These are phyloP conservation scores for Eupeodes latifasciatus DNA, from an alignment of 2,888 invertebrate genomes.

Conservation along the genomic window DNA sequence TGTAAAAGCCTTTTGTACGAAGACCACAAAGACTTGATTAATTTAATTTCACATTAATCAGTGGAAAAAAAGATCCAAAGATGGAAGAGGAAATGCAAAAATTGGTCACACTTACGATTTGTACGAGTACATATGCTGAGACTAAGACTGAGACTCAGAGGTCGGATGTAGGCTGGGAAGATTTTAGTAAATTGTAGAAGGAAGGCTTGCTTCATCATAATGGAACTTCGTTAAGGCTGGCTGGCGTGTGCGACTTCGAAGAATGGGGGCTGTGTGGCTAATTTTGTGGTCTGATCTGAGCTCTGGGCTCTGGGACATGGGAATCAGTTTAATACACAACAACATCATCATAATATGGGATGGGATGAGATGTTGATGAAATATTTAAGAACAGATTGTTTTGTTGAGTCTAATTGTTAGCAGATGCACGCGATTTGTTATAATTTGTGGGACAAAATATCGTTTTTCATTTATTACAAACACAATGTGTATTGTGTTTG, in stretches of 20 bases:
- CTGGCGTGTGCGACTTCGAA: constrained; percentile 19
- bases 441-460: constrained; percentile 54
- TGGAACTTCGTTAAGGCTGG: constrained; percentile 60
- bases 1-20: constrained; percentile 60
- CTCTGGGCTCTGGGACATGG: constrained; percentile 10
- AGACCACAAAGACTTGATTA: constrained; percentile 70
- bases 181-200: background rate
- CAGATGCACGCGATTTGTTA: constrained; percentile 65
- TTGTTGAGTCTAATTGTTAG: constrained; percentile 53
- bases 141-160: background rate
- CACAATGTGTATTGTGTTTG: background rate
- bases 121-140: background rate
- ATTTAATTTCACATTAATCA: constrained; percentile 74
- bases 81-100: constrained; percentile 49
- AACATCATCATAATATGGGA: background rate
- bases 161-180: constrained; percentile 46
- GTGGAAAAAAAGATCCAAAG: background rate
- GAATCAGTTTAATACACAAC: constrained; percentile 14
- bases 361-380: constrained; percentile 53
- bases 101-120: constrained; percentile 71
- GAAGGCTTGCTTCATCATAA: constrained; percentile 27
- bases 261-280: constrained; percentile 41
- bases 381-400: constrained; percentile 55
- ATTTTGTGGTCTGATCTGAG: constrained; percentile 52
- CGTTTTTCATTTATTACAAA: constrained; percentile 4